phyloP scores from a whole-genome alignment of 2,888 invertebrate species.

The Tortricodes alternella region DNA sequence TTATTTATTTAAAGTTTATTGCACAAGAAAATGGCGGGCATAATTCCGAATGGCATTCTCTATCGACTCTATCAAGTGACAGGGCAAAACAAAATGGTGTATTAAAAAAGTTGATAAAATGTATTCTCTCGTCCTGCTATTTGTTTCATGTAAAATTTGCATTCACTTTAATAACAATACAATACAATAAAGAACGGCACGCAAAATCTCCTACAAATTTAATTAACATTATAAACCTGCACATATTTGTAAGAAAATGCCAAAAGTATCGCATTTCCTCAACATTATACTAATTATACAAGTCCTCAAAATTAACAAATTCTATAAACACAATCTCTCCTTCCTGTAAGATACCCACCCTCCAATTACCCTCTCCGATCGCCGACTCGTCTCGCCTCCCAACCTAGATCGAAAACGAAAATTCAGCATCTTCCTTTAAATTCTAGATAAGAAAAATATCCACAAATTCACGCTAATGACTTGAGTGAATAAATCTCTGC shows the following conservation, averaged over 20 bases:
- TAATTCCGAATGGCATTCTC: too few species aligned
- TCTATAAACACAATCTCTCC: conserved; percentile 15
- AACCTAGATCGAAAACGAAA: conserved; percentile 82
- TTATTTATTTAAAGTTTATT: too few species aligned
- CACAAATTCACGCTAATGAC: conserved; percentile 63
- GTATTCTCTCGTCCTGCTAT: too few species aligned
- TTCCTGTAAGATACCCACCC: conserved; percentile 71
- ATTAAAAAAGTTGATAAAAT: too few species aligned
- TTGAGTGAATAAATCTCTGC: conserved; percentile 45
- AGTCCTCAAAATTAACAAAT: neutral
- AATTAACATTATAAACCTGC: too few species aligned
- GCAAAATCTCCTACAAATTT: too few species aligned
- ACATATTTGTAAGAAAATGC: neutral
- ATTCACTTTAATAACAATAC: too few species aligned
- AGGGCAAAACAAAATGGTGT: too few species aligned
- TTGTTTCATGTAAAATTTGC: too few species aligned
- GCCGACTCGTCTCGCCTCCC: conserved; percentile 73
- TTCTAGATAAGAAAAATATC: conserved; percentile 66
- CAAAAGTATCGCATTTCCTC: neutral
- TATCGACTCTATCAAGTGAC: too few species aligned
- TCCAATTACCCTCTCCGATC: conserved; percentile 70
- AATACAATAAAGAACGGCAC: too few species aligned
- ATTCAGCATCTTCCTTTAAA: conserved; percentile 72
- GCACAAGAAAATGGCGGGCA: too few species aligned
- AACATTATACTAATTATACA: conserved; percentile 2